These are phyloP conservation scores for Rostratula benghalensis DNA, from an alignment of 2,113 vertebrate genomes.

Conservation along the genomic window DNA sequence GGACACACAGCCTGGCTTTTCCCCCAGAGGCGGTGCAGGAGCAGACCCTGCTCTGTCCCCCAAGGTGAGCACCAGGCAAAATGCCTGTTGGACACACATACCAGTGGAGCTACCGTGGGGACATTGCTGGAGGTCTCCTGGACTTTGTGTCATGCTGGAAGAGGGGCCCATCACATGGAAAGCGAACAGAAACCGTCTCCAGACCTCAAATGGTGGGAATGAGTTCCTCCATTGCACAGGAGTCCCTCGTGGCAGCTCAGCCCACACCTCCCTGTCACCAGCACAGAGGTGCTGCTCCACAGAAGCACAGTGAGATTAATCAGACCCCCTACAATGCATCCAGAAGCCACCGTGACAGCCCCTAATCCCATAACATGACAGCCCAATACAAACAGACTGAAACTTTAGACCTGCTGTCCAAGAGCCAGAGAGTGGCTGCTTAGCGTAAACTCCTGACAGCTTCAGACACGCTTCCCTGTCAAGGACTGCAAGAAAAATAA, in stretches of 20 bases:
- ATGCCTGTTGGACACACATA: neutral
- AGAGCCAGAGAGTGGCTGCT: conserved; percentile 72
- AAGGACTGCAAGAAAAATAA: neutral
- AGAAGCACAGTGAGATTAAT: conserved; percentile 69
- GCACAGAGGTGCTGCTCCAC: neutral
- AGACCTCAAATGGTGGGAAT: neutral
- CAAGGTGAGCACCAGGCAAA: neutral
- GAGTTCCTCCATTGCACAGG: neutral
- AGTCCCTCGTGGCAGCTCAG: neutral
- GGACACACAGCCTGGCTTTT: neutral
- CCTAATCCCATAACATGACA: conserved; percentile 80
- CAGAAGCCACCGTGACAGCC: conserved; percentile 70
- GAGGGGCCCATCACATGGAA: neutral
- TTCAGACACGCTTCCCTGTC: conserved; percentile 49
- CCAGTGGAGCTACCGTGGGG: neutral
- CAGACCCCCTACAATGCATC: conserved; percentile 74
- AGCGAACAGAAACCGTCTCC: neutral
- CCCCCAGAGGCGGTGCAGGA: accelerated
- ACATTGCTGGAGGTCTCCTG: neutral
- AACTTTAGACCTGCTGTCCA: conserved; percentile 77
- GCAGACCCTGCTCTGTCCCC: neutral
- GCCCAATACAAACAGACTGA: conserved; percentile 77
- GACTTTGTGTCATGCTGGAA: neutral
- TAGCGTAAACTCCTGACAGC: conserved; percentile 77
- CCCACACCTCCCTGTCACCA: neutral